Base-by-base conservation (phyloP, 2,888 invertebrate genomes). In the Cataglyphis altisquamis region DNA sequence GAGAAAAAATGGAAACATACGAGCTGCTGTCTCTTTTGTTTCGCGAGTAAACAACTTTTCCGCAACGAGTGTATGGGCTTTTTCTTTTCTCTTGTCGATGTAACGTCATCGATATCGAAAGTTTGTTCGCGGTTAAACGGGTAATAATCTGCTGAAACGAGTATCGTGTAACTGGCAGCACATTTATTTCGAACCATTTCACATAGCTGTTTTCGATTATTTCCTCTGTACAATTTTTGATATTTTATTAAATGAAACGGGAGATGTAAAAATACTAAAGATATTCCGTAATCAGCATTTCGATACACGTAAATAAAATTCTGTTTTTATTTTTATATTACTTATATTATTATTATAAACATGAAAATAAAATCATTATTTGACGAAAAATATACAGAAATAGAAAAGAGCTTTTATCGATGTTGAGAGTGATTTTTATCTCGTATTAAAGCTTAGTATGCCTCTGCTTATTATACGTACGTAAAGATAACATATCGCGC, bases 31-130 rank as follows among this genome's bases (percentile, higher is more conserved):
- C 32, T 62, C 78, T 74, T 83, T 63, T 83, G 83, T 85, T 41
- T 60, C 39, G 60, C 45, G 64, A 55, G 62, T 18, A 70, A 78
- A 72, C 73, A 78, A 72, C 73, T 85, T 84, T 68, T 66, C 36
- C 48, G 67, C 83, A 41, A 66, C 64, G 32, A 18, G 67, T 10
- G 21, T 60, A 6, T 32, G 55, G 10, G 72, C 10, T 55, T 29
- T 32, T 45, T 57, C 29, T 66, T 57, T 82, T 66, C 41, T 36
- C n/a, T n/a, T 63, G 18, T 21, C 12, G 48, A 1, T n/a, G 55
- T 8, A 57, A 62, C 52, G 62, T 55, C 64, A 72, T 41, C 45
- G 52, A 57, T 66, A 12, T 66, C 36, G 18, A 45, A 78, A 48
- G 36, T 62, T 25, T 45, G 45, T 32, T 48, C 60, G 45, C 15